These are phyloP conservation scores for Stenolophus ochropezus DNA, from an alignment of 2,888 invertebrate genomes.

Conservation along the genomic window DNA sequence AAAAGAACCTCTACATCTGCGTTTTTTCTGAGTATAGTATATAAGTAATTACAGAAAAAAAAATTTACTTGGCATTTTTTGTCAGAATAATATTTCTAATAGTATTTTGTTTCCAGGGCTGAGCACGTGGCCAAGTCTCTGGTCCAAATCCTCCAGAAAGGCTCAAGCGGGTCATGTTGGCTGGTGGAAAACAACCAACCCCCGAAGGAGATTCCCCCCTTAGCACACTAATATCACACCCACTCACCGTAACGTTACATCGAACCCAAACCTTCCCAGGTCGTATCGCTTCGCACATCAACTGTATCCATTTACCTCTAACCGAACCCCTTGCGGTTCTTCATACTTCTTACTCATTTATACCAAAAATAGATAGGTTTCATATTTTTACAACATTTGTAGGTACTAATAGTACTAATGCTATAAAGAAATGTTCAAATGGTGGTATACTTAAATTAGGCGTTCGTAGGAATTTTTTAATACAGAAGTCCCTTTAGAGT, in stretches of 20 bases:
- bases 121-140: slow-evolving; percentile 83
- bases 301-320: slow-evolving; percentile 30
- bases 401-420: slow-evolving; percentile 28
- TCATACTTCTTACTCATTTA: slow-evolving; percentile 46
- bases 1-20: too few relatives aligned
- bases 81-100: too few relatives aligned
- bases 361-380: slow-evolving; percentile 53
- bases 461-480: not conserved
- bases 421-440: slow-evolving; percentile 42
- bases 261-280: slow-evolving; percentile 38
- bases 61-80: too few relatives aligned
- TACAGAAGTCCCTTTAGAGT: not conserved
- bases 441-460: slow-evolving; percentile 30
- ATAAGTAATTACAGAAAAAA: too few relatives aligned
- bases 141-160: slow-evolving; percentile 80
- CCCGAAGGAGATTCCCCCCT: slow-evolving; percentile 75
- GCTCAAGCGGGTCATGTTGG: slow-evolving; percentile 84
- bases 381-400: slow-evolving; percentile 56
- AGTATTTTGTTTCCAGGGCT: slow-evolving; percentile 75
- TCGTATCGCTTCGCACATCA: slow-evolving; percentile 59
- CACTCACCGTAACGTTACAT: slow-evolving; percentile 58
- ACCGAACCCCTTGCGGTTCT: not conserved
- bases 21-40: too few relatives aligned
- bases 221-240: slow-evolving; percentile 54
- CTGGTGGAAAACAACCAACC: slow-evolving; percentile 81